phyloP scores from a whole-genome alignment of 2,797 vertebrate genomes.

The Poecile montanus region DNA sequence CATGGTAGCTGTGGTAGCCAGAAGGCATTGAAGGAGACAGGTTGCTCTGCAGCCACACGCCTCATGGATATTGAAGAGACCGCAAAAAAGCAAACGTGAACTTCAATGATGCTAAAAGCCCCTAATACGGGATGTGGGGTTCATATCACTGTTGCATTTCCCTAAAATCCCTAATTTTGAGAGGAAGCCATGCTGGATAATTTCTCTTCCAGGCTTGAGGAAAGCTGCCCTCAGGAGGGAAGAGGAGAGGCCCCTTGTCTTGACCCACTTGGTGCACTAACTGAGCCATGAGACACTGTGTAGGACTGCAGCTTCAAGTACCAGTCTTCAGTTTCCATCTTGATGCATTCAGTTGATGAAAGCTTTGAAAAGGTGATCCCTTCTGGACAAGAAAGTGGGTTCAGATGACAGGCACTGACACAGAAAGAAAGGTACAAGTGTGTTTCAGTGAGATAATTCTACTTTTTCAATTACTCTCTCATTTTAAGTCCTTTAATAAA shows the following conservation, averaged over 20 bases:
- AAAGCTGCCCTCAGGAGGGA: not conserved
- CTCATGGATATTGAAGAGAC: not conserved
- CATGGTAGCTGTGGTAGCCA: not conserved
- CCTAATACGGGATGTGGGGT: not conserved
- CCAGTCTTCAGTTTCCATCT: not conserved
- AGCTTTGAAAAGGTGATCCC: not conserved
- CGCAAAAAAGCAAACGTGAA: not conserved
- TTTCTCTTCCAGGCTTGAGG: not conserved
- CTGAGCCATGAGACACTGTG: not conserved
- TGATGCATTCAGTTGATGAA: not conserved
- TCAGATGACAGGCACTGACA: not conserved
- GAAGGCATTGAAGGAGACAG: not conserved
- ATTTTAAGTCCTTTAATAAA: conserved; percentile 12
- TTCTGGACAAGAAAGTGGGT: not conserved
- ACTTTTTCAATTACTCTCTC: conserved; percentile 21
- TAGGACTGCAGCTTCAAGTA: not conserved
- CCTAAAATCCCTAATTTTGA: not conserved
- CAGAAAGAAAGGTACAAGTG: not conserved
- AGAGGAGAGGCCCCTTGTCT: not conserved
- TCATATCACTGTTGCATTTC: not conserved
- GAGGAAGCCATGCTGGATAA: not conserved
- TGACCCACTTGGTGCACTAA: not conserved
- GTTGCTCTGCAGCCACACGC: not conserved
- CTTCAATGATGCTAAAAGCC: not conserved
- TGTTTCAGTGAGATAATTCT: not conserved